phyloP scores from a whole-genome alignment of 2,113 vertebrate species.

The Rhipidura dahli region DNA sequence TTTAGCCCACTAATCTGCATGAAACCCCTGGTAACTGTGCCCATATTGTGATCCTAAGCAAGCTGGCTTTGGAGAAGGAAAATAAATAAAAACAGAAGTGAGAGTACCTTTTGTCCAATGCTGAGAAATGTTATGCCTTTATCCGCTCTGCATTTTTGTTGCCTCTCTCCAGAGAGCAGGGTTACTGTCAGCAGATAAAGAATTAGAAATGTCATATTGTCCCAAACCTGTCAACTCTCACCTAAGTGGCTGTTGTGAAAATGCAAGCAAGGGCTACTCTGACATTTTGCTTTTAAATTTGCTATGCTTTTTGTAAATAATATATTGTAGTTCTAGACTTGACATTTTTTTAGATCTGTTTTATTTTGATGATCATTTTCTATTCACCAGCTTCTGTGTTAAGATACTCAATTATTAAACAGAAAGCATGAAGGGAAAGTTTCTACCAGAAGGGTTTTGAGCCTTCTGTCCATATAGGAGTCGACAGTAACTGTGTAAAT shows the following conservation, averaged over 20 bases:
- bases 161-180: background rate
- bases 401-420: constrained; percentile 20
- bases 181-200: constrained; percentile 55
- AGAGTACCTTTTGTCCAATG: background rate
- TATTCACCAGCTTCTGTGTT: background rate
- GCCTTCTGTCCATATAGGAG: background rate
- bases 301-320: constrained; percentile 40
- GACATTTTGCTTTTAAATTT: constrained; percentile 69
- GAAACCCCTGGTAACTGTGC: background rate
- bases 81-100: background rate
- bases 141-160: background rate
- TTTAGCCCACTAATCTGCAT: background rate
- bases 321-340: constrained; percentile 12
- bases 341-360: constrained; percentile 48
- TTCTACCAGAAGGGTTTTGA: background rate
- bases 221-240: constrained; percentile 44
- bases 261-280: constrained; percentile 55
- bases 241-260: constrained; percentile 48
- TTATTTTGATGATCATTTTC: constrained; percentile 16
- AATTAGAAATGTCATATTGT: constrained; percentile 62
- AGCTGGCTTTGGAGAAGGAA: background rate
- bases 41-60: background rate
- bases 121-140: background rate
- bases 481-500: background rate
- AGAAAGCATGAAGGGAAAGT: background rate